Base-by-base conservation (phyloP, 2,888 invertebrate species). In the Spilarctia lutea region DNA sequence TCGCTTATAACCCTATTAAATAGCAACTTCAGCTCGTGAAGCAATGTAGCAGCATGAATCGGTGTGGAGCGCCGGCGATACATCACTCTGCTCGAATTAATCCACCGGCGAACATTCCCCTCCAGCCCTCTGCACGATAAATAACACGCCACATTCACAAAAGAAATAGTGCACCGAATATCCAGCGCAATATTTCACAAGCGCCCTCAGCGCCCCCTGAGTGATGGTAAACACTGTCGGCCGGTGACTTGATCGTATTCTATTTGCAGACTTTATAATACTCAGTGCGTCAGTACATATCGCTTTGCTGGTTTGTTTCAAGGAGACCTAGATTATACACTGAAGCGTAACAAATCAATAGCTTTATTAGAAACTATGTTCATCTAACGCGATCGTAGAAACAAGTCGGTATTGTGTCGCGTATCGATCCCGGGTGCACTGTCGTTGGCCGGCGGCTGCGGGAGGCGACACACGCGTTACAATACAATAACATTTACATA, bases 71-170 rank as follows among this genome's bases (percentile, higher is more conserved):
- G 72, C 35, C 42, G 65, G 68, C 72, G 45, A 78, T 81, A 80
- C 77, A 77, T 83, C 81, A 82, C 75, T 71, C 52, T 78, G 76
- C 68, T 79, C 75, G 70, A 85, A 81, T 82, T 76, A 83, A 80
- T 80, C 72, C 72, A 30, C 65, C 35, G 65, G 63, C 45, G 48
- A 72, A 13, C 68, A 20, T 63, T 33, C 48, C 73, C 42, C 70
- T 63, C 45, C 67, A 63, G 18, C 48, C 66, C 30, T 73, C 72
- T 73, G 66, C 71, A 74, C 78, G 79, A 84, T 84, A 85, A 86
- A 86, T 80, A 83, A 83, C 81, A 66, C 74, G 72, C 78, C 74
- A 81, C 81, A 76, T 77, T 80, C 78, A 77, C 77, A 72, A 80
- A 79, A 81, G 67, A 81, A 75, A 81, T 80, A 79, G 81, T 75